Conservation (phyloP, 2,113 vertebrate species). For the Trematocara marginatum region DNA sequence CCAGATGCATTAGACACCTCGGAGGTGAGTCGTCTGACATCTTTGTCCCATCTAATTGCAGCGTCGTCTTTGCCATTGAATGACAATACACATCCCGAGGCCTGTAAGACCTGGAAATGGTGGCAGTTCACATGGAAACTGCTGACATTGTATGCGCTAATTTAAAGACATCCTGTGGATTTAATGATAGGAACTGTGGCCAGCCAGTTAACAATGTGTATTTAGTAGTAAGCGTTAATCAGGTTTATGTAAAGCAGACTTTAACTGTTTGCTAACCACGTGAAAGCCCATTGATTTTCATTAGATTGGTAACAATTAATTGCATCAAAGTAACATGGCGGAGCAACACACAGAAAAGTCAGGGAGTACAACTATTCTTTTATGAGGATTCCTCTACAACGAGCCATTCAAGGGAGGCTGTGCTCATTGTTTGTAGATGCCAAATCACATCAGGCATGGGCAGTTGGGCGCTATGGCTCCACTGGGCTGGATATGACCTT, state of each 20-base stretch:
- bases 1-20: background rate
- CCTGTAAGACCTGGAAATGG: constrained; percentile 37
- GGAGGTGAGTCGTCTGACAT: background rate
- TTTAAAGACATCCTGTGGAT: constrained; percentile 55
- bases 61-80: constrained; percentile 17
- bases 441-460: constrained; percentile 31
- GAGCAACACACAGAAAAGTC: background rate
- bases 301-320: constrained; percentile 35
- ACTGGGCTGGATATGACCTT: constrained; percentile 28
- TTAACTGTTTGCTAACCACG: constrained; percentile 14
- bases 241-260: constrained; percentile 3
- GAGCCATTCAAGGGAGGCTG: constrained; percentile 42
- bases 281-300: constrained; percentile 32
- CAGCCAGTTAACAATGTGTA: constrained; percentile 17
- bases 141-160: constrained; percentile 38
- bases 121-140: constrained; percentile 40
- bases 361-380: constrained; percentile 35
- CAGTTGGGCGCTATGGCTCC: background rate
- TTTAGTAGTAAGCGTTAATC: constrained; percentile 39
- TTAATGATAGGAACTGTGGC: constrained; percentile 26
- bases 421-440: constrained; percentile 45
- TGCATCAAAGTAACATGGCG: constrained; percentile 27
- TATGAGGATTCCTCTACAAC: constrained; percentile 14
- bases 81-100: constrained; percentile 50
- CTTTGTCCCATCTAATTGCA: constrained; percentile 29